Evolutionary conservation across 2,888 invertebrate species (phyloP).

Genomic region (Antheraea assamensis): DNA sequence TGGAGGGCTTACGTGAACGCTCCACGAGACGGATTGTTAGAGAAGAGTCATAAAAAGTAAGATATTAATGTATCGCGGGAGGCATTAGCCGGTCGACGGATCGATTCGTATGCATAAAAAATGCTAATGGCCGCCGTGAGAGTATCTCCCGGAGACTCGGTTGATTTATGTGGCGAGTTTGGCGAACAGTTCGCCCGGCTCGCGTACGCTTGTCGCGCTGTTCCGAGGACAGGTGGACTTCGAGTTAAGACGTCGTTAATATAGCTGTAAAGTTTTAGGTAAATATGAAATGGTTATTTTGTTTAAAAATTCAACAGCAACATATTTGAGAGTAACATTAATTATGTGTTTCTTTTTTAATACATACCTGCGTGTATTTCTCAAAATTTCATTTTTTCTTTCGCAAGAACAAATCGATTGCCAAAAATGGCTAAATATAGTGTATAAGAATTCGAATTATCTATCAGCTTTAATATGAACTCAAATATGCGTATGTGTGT

Average conservation of each 20-base stretch:
- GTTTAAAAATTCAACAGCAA: not conserved
- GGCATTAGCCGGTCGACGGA: constrained; percentile 78
- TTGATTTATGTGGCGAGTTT: constrained; percentile 68
- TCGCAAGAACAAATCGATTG: too few relatives aligned
- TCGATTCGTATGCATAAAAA: constrained; percentile 83
- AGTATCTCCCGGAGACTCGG: constrained; percentile 63
- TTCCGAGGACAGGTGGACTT: constrained; percentile 25
- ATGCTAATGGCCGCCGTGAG: constrained; percentile 78
- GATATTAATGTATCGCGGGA: constrained; percentile 83
- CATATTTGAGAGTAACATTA: not conserved
- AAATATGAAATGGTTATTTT: not conserved
- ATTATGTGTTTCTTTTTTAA: not conserved
- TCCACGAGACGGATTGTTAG: constrained; percentile 69
- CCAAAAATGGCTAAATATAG: too few relatives aligned
- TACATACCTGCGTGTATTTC: too few relatives aligned
- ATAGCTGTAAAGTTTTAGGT: constrained; percentile 6
- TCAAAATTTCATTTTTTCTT: too few relatives aligned
- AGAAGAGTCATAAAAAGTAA: constrained; percentile 82
- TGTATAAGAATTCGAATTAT: too few relatives aligned
- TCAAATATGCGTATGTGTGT: too few relatives aligned
- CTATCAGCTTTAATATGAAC: too few relatives aligned
- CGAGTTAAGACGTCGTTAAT: constrained; percentile 21
- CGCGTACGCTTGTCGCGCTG: constrained; percentile 18
- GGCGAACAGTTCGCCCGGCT: constrained; percentile 19
- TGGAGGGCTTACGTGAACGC: constrained; percentile 44